phyloP scores from a whole-genome alignment of 2,113 vertebrate genomes.

The Caretta caretta region DNA sequence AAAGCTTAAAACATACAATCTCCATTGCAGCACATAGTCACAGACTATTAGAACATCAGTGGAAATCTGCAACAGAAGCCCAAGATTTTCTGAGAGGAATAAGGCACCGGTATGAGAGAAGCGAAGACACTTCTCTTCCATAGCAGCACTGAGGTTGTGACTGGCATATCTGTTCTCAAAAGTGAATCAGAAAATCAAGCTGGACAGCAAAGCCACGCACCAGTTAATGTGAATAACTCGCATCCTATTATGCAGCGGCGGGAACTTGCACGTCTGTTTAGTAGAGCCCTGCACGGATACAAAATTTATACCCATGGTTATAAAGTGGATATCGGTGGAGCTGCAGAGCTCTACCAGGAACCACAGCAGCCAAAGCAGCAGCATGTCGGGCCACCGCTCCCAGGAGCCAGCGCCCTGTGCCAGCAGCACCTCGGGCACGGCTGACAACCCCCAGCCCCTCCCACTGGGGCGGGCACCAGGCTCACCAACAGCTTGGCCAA shows the following conservation, averaged over 20 bases:
- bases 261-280: not conserved
- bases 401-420: too few relatives aligned
- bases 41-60: not conserved
- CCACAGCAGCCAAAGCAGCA: too few relatives aligned
- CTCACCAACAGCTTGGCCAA: too few relatives aligned
- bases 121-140: not conserved
- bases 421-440: too few relatives aligned
- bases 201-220: not conserved
- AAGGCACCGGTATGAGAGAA: not conserved
- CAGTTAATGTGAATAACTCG: not conserved
- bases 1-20: not conserved
- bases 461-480: too few relatives aligned
- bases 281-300: not conserved
- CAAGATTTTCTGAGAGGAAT: not conserved
- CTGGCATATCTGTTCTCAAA: not conserved
- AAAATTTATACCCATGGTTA: too few relatives aligned
- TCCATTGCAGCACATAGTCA: not conserved
- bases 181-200: not conserved
- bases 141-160: not conserved
- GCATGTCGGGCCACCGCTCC: too few relatives aligned
- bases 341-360: too few relatives aligned
- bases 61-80: not conserved
- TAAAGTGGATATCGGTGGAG: too few relatives aligned
- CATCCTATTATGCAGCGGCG: not conserved
- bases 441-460: too few relatives aligned